phyloP scores from a whole-genome alignment of 2,113 vertebrate species.

The Prunella himalayana region DNA sequence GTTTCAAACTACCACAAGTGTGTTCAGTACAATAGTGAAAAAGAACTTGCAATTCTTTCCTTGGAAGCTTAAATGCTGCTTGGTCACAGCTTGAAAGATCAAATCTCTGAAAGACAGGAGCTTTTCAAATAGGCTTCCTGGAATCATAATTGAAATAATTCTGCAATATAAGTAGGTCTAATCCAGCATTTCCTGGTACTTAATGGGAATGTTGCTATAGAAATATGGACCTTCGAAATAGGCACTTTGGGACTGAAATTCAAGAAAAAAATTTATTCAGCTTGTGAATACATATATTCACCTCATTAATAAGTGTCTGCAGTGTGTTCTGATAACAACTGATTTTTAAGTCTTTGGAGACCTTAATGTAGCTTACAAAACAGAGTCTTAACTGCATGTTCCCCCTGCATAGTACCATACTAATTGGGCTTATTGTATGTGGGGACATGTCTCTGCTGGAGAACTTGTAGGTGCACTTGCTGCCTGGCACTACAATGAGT shows the following conservation, averaged over 20 bases:
- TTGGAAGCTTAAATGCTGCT: not conserved
- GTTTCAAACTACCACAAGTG: not conserved
- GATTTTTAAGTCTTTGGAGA: not conserved
- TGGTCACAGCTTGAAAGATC: not conserved
- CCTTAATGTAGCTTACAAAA: not conserved
- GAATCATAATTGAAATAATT: constrained; percentile 19
- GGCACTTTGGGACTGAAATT: not conserved
- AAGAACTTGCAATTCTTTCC: not conserved
- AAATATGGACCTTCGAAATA: constrained; percentile 25
- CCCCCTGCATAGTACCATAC: not conserved
- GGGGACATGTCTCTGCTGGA: not conserved
- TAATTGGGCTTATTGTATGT: not conserved
- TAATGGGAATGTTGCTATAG: constrained; percentile 56
- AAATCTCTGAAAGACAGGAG: not conserved
- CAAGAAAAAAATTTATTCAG: not conserved
- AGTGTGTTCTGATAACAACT: not conserved
- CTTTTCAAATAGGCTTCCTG: constrained; percentile 37
- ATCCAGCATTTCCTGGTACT: not conserved
- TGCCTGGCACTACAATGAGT: not conserved
- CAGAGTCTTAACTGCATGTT: not conserved
- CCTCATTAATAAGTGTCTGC: not conserved
- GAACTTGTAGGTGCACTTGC: not conserved
- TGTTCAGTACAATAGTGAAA: not conserved
- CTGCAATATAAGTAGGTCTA: constrained; percentile 3
- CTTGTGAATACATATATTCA: not conserved